Evolutionary conservation across 2,888 invertebrate species (phyloP), one percentile per base, ranked within the genome.

Genomic region (Drosophila subquinaria): DNA sequence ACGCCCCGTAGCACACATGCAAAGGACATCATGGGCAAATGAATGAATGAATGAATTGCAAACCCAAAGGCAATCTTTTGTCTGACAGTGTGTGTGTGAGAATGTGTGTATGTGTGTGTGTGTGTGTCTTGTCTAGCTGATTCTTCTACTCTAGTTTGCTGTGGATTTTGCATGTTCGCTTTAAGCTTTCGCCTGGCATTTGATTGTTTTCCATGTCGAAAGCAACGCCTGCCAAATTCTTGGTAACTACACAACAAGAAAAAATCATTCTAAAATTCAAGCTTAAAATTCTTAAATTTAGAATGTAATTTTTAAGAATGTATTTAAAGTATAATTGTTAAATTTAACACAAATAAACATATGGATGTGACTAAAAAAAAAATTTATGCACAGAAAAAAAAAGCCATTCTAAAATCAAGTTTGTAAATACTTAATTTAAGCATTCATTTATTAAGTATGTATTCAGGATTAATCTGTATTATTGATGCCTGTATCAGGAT

Each of bases 51-150:
- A 66, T 71, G 66, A 30, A 66, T 71, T 66, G 56, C 79, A 72
- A 80, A 69, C 69, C 78, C 72, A 72, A 73, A 73, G 79, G 82
- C 78, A 84, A 85, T 79, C 89, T 85, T 84, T 86, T 89, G 82
- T 88, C 77, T 63, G 27, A 27, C 27, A 27, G 51, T 63, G 45
- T 50, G 47, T 63, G 47, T 20, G 23, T 56, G 48, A 6, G 27
- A 6, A 6, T 27, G 47, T 63, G 33, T 45, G 36, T 47, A 5
- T 27, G 51, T 63, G 45, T 50, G 47, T 48, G 33, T 45, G 36
- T 27, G 17, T 56, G 48, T 64, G 52, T 47, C 30, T 59, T 76
- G 67, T 63, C 71, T 63, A 60, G 59, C 45, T 56, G 71, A 55
- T 59, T 27, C 15, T 47, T 17, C 20, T 38, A 47, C 23, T 33